Percentiles rank a stretch among this genome's conserved stretches.
phyloP scores from a whole-genome alignment of 2,113 vertebrate genomes.

The Excalfactoria chinensis region DNA sequence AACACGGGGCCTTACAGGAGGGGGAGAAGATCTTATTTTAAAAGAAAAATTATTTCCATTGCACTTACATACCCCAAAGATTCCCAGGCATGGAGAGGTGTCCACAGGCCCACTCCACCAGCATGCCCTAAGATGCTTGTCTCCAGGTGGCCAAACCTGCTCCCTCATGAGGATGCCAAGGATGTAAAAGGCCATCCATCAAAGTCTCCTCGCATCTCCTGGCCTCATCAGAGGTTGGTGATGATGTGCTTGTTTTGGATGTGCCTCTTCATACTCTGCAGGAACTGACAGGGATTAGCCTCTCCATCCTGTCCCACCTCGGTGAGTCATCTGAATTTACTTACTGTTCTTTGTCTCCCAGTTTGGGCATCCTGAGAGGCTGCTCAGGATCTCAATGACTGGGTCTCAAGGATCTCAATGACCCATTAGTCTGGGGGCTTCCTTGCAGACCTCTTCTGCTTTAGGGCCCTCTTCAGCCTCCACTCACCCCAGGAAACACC shows the following conservation, averaged over 20 bases:
- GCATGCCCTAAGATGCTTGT: neutral
- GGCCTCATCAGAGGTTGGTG: neutral
- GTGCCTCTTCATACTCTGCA: slow-evolving; percentile 25
- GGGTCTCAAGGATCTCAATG: neutral
- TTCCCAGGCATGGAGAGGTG: neutral
- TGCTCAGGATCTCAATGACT: neutral
- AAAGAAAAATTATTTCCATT: neutral
- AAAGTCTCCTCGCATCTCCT: neutral
- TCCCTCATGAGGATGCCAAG: neutral
- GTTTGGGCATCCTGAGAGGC: neutral
- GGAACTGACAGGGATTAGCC: slow-evolving; percentile 40
- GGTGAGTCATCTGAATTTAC: slow-evolving; percentile 15
- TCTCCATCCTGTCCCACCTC: slow-evolving; percentile 58
- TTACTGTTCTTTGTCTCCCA: neutral
- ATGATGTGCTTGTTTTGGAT: slow-evolving; percentile 58
- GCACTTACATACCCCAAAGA: neutral
- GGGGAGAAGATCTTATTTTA: neutral
- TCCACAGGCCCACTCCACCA: neutral
- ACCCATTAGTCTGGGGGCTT: accelerated
- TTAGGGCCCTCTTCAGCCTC: neutral
- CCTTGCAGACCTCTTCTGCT: neutral
- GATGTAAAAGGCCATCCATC: neutral
- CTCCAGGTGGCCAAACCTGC: neutral
- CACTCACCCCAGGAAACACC: neutral
- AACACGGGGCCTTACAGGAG: neutral